These are phyloP conservation scores for Lepidochrysops patricia DNA, from an alignment of 2,888 invertebrate genomes.

Conservation along the genomic window DNA sequence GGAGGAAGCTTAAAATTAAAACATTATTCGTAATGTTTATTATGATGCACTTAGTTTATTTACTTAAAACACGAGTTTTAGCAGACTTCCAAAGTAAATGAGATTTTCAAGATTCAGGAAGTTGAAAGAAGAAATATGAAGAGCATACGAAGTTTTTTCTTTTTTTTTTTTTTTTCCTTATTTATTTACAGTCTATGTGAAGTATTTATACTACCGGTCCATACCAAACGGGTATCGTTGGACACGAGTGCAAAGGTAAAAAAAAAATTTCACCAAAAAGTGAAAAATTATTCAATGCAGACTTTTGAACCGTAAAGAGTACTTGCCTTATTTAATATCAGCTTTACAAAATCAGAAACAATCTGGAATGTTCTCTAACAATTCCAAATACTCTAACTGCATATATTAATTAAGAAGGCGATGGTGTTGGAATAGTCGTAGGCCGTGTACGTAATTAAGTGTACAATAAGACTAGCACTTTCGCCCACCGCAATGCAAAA, in stretches of 20 bases:
- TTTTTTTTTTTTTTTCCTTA: not conserved
- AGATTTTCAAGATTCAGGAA: no score
- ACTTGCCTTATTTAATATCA: no score
- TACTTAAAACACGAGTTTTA: not conserved
- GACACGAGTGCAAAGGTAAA: no score
- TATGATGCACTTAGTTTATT: not conserved
- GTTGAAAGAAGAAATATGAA: no score
- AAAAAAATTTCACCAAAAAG: no score
- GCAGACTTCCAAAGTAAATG: no score
- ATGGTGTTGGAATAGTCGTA: not conserved
- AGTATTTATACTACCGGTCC: no score
- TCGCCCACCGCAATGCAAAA: conserved; percentile 1
- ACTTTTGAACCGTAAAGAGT: no score
- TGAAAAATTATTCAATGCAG: no score
- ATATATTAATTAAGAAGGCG: not conserved
- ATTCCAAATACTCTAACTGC: not conserved
- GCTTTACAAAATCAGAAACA: not conserved
- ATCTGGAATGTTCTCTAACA: not conserved
- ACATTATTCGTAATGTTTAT: not conserved
- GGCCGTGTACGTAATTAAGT: not conserved
- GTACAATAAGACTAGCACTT: not conserved
- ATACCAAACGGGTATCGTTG: no score
- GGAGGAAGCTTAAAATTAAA: not conserved
- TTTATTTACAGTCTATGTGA: no score
- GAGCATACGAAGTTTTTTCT: not conserved